Conservation (phyloP, 1,140 invertebrate genomes). For the Apolygus lucorum region DNA sequence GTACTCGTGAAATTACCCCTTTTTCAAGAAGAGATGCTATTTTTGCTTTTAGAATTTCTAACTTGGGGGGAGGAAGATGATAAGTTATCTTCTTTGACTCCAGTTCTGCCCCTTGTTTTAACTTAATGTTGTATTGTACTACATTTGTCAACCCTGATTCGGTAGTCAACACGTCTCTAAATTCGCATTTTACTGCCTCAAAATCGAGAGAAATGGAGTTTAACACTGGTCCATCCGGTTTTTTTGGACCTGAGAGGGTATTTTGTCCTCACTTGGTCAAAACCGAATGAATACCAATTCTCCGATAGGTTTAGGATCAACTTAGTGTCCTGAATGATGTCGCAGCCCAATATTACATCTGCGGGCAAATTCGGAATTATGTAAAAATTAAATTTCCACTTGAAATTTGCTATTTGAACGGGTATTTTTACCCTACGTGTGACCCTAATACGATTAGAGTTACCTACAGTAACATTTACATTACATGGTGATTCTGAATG, state of each 20-base stretch:
- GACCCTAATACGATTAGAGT: background rate
- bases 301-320: background rate
- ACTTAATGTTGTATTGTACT: background rate
- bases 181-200: background rate
- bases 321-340: background rate
- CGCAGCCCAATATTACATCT: background rate
- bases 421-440: background rate
- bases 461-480: background rate
- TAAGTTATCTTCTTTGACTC: background rate
- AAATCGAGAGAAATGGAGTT: background rate
- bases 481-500: background rate
- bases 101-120: background rate
- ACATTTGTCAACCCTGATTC: background rate
- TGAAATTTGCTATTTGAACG: background rate
- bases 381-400: too few species aligned
- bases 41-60: background rate
- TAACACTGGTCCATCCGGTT: background rate
- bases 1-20: background rate
- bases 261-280: background rate
- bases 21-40: background rate
- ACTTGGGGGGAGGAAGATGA: background rate
- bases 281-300: background rate
- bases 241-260: background rate
- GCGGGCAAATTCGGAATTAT: background rate
- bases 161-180: background rate